Base-by-base conservation (phyloP, 2,113 vertebrate genomes). In the Myodes glareolus region DNA sequence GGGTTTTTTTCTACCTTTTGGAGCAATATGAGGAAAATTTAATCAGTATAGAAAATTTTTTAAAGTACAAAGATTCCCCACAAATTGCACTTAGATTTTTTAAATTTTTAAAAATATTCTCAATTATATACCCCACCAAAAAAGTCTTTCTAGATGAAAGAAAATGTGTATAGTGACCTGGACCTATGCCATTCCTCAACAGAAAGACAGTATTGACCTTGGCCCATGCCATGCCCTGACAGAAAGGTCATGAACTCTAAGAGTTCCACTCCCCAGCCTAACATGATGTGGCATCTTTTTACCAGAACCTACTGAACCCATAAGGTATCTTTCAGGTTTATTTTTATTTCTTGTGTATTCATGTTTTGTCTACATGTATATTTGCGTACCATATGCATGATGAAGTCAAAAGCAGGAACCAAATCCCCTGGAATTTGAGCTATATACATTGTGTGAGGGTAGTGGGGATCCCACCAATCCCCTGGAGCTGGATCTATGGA, bases 51-150 rank as follows among this genome's bases (percentile, higher is more conserved):
- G 17, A 95, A 94, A 92, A 84, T 75, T 73, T 5, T 5, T 88
- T 91, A 61, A 77, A 90, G 63, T 92, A 81, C 14, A 96, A 68
- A 90, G 84, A 36, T 75, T 94, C 63, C 84, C 36, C 36, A 85
- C 23, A 93, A 94, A 61, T 95, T 89, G 68, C 73, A 96, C 61
- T 16, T 72, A 91, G 31, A 45, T 63, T 77, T 8, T 33, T 80
- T 52, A 52, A 52, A 4, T 36, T 33, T 96, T 96, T 88, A 67
- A 70, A 96, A 97, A 95, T 92, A 86, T 47, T 89, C 42, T 92
- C 29, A 93, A 11, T 87, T 42, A 77, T 12, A 72, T 23, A 16
- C 17, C 61, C 36, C n/a, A 21, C 36, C 6, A 7, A 45, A 80
- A 85, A 42, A 92, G 11, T 25, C 47, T 88, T 94, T 6, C 7